These are phyloP conservation scores for Antheraea pernyi DNA, from an alignment of 1,140 invertebrate species.

Conservation along the genomic window DNA sequence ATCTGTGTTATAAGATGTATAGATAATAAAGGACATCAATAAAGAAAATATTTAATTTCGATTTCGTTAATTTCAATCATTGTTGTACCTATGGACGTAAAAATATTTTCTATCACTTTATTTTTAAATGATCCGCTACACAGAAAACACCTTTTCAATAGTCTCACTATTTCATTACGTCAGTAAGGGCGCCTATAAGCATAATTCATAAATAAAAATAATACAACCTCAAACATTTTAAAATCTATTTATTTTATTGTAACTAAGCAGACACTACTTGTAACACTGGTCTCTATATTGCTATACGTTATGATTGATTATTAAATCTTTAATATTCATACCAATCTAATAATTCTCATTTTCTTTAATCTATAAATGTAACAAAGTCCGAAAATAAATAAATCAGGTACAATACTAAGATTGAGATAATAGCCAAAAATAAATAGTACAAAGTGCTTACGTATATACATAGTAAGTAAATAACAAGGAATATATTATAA, in stretches of 20 bases:
- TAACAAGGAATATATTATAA: slow-evolving; percentile 7
- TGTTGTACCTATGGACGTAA: too few relatives aligned
- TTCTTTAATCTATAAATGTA: neutral
- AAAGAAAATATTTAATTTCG: too few relatives aligned
- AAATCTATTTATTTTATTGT: slow-evolving; percentile 6
- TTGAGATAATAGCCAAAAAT: slow-evolving; percentile 8
- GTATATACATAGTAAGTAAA: neutral
- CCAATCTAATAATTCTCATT: neutral
- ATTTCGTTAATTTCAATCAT: too few relatives aligned
- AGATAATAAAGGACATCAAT: slow-evolving; percentile 1
- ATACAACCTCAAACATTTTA: neutral
- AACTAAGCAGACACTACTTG: slow-evolving; percentile 29
- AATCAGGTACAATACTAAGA: slow-evolving; percentile 9
- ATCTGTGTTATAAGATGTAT: slow-evolving; percentile 45
- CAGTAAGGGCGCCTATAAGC: too few relatives aligned
- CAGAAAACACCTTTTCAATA: too few relatives aligned
- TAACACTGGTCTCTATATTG: slow-evolving; percentile 30
- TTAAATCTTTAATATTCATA: neutral
- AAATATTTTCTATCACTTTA: too few relatives aligned
- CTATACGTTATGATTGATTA: slow-evolving; percentile 7
- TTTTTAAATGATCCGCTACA: too few relatives aligned
- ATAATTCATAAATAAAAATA: neutral
- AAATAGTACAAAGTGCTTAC: slow-evolving; percentile 1
- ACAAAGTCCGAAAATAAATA: slow-evolving; percentile 6
- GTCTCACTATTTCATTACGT: too few relatives aligned